Evolutionary conservation across 2,113 vertebrate species (phyloP).

Genomic region (Galbula dea): DNA sequence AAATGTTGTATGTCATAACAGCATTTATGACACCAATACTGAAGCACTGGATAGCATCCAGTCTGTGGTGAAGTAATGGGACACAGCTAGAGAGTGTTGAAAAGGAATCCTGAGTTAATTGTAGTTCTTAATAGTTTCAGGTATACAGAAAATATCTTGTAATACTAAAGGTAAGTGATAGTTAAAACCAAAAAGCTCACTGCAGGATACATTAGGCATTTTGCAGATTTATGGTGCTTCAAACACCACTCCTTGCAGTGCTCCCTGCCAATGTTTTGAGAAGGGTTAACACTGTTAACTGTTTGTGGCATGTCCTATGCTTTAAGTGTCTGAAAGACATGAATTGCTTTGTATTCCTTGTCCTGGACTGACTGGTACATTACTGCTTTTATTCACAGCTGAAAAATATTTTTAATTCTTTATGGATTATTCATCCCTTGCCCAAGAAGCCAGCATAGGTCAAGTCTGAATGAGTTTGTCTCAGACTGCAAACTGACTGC

Average conservation of each 20-base stretch:
- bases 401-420: constrained; percentile 60
- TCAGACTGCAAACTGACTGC: neutral
- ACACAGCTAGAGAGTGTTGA: neutral
- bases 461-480: constrained; percentile 35
- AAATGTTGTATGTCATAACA: neutral
- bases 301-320: neutral
- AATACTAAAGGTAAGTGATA: constrained; percentile 1
- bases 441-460: constrained; percentile 57
- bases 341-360: constrained; percentile 2
- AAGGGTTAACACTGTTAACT: constrained; percentile 29
- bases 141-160: neutral
- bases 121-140: neutral
- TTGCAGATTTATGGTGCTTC: constrained; percentile 15
- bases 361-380: constrained; percentile 5
- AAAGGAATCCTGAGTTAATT: constrained; percentile 9
- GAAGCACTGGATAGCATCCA: neutral
- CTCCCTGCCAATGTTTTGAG: constrained; percentile 45
- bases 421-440: constrained; percentile 65
- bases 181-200: constrained; percentile 5
- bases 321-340: neutral
- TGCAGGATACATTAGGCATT: neutral
- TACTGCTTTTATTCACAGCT: constrained; percentile 43
- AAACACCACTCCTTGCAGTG: neutral
- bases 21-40: neutral
- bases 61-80: constrained; percentile 7